phyloP scores from a whole-genome alignment of 1,140 invertebrate genomes.

The Neotoxoptera formosana region DNA sequence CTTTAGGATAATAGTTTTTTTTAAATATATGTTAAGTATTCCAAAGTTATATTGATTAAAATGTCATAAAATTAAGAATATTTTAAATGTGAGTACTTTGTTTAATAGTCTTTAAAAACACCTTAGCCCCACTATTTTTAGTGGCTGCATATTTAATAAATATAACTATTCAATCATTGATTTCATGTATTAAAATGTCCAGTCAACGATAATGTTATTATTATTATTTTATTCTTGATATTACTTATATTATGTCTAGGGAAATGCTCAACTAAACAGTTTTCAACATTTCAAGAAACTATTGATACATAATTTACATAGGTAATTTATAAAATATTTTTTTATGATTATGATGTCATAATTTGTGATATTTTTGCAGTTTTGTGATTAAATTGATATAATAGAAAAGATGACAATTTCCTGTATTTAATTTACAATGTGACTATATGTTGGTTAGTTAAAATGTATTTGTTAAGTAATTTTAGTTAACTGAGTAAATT shows the following conservation, averaged over 20 bases:
- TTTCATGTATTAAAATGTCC: background rate
- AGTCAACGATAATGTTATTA: background rate
- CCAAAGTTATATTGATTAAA: background rate
- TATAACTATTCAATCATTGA: background rate
- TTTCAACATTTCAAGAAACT: background rate
- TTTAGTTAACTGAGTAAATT: background rate
- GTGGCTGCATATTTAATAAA: background rate
- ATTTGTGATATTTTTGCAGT: background rate
- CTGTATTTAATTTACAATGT: background rate
- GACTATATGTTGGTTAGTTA: background rate
- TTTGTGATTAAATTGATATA: background rate
- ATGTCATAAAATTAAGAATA: background rate
- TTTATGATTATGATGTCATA: background rate
- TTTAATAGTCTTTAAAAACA: background rate
- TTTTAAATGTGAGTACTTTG: background rate
- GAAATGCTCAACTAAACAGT: background rate
- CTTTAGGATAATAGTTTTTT: background rate
- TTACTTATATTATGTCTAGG: background rate
- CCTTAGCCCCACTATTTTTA: background rate
- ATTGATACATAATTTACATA: background rate
- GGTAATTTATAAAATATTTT: background rate
- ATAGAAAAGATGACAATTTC: background rate
- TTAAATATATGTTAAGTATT: no score
- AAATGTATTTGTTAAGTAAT: background rate
- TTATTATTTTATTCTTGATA: constrained; percentile 19